Percentiles rank a stretch among this genome's conserved stretches.
Evolutionary conservation across 1,140 invertebrate species (phyloP).

Genomic region (Halictus rubicundus): DNA sequence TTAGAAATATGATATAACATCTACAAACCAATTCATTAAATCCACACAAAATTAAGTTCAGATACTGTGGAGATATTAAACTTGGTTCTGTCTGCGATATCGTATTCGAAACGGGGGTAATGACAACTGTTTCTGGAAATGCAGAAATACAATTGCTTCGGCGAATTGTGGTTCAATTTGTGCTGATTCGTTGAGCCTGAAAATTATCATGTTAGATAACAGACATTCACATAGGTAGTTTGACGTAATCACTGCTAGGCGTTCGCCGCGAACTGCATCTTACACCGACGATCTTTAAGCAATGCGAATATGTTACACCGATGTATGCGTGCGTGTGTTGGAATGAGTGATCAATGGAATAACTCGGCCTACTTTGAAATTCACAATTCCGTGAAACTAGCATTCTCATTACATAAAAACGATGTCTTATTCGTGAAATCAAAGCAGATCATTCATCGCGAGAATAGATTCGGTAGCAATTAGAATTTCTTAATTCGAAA

Average conservation of each 20-base stretch:
- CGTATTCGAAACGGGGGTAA: neutral
- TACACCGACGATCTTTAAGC: neutral
- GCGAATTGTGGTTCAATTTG: neutral
- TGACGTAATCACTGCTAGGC: neutral
- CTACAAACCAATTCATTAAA: no score
- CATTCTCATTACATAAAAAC: neutral
- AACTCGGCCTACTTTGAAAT: constrained; percentile 32
- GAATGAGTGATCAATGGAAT: constrained; percentile 31
- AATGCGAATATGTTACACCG: constrained; percentile 1
- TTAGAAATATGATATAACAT: no score
- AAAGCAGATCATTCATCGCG: neutral
- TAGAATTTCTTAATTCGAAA: no score
- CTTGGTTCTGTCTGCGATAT: neutral
- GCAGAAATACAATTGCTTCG: constrained; percentile 5
- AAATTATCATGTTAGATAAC: constrained; percentile 32
- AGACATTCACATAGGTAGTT: neutral
- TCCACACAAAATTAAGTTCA: no score
- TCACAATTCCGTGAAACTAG: neutral
- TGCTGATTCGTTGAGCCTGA: neutral
- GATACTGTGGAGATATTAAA: neutral
- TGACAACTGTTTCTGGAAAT: constrained; percentile 2
- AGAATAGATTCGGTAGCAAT: no score
- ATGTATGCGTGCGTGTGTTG: neutral
- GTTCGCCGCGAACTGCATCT: neutral
- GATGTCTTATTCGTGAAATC: constrained; percentile 6